Base-by-base conservation (phyloP, 2,797 vertebrate species). In the Cephalopachus bancanus region DNA sequence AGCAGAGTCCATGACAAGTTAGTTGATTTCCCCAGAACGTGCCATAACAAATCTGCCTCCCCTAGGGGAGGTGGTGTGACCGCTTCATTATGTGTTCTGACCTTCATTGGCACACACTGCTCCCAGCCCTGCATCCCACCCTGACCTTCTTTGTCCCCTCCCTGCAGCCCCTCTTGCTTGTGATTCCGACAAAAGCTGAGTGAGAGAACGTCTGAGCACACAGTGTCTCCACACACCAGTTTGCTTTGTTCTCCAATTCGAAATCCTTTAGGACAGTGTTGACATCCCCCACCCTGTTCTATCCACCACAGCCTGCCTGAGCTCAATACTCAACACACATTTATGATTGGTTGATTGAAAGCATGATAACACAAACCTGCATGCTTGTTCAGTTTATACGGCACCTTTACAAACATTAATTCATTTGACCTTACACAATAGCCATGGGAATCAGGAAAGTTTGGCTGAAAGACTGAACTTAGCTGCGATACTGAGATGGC, bases 61-160 rank as follows among this genome's bases (percentile, higher is more conserved):
- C 98, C 51, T 69, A 98, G 98, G 98, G 98, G 94, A 89, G 85
- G 92, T 10, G 16, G 96, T 98, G 97, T 98, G 98, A 98, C 98
- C n/a, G 62, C 80, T 96, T 96, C 95, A 98, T 98, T 98, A 98
- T 81, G 37, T 94, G 90, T 89, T 93, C 94, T 98, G 98, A 98
- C 98, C 97, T 98, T 98, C 97, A 97, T 85, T 85, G 72, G 60
- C 78, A 75, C 37, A 83, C 11, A 53, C n/a, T 17, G 5, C 37
- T 59, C 59, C 71, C 10, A 1, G 16, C 16, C 64, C 69, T 3
- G 1, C 17, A 57, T 57, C 95, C 67, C 26, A 67, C 44, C 30
- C 89, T 69, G 85, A 88, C 64, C 65, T 14, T 96, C 69, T 87
- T 93, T 74, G 75, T 83, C 83, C 37, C 26, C 90, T 24, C 33